phyloP scores from a whole-genome alignment of 1,140 invertebrate species.

The Dufourea novaeangliae region DNA sequence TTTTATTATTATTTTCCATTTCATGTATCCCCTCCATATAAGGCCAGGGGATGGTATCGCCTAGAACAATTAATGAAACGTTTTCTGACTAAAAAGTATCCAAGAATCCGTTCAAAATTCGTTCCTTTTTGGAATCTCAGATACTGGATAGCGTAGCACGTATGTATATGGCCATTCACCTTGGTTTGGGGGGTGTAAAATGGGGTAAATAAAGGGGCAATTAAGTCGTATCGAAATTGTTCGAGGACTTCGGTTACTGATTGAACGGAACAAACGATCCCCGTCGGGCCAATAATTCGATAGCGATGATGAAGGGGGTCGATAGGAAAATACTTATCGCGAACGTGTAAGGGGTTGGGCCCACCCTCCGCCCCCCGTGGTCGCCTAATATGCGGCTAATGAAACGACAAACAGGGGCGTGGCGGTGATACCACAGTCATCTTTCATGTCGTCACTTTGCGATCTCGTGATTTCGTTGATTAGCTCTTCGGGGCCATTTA shows the following conservation, averaged over 20 bases:
- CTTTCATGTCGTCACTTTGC: neutral
- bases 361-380: too few species aligned
- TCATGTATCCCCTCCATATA: too few species aligned
- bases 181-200: neutral
- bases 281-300: neutral
- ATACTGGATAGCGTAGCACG: too few species aligned
- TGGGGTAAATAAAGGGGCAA: neutral
- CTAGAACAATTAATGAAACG: too few species aligned
- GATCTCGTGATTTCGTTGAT: neutral
- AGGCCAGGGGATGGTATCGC: too few species aligned
- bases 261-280: constrained; percentile 1
- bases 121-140: too few species aligned
- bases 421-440: neutral
- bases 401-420: neutral
- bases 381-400: neutral
- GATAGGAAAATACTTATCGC: too few species aligned
- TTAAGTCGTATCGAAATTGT: neutral
- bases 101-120: too few species aligned
- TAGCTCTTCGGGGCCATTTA: neutral
- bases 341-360: neutral
- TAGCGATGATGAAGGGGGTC: neutral
- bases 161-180: too few species aligned
- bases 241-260: neutral
- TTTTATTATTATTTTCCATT: too few species aligned
- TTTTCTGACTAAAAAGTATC: too few species aligned